phyloP scores from a whole-genome alignment of 2,888 invertebrate genomes.

The Eupelmus urozonus region DNA sequence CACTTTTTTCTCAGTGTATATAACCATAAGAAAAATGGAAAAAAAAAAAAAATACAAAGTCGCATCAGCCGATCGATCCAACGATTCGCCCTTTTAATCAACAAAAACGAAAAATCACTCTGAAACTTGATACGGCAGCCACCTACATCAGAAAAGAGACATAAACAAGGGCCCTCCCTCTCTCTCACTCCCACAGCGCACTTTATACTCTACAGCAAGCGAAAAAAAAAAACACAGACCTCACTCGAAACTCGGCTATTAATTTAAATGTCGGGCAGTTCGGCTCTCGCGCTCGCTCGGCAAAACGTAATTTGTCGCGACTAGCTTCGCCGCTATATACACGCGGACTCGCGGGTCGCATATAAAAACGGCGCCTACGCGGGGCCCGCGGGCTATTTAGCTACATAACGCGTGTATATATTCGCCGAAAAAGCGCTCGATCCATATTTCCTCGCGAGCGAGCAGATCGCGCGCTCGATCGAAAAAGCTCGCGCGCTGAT shows the following conservation, averaged over 20 bases:
- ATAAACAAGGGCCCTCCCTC: constrained; percentile 26
- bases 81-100: background rate
- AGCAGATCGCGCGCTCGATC: constrained; percentile 50
- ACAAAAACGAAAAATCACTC: background rate
- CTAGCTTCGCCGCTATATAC: constrained; percentile 2
- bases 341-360: background rate
- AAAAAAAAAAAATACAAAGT: too few species aligned
- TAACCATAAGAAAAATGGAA: too few species aligned
- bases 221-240: background rate
- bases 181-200: background rate
- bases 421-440: constrained; percentile 27
- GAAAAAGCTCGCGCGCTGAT: constrained; percentile 66
- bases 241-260: constrained; percentile 37
- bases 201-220: background rate
- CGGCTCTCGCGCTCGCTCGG: too few species aligned
- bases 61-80: too few species aligned
- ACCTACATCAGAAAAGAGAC: constrained; percentile 17
- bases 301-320: constrained; percentile 50
- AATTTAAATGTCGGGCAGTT: constrained; percentile 53
- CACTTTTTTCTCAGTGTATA: too few species aligned
- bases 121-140: background rate
- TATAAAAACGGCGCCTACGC: constrained; percentile 55
- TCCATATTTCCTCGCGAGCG: constrained; percentile 53
- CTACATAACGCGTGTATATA: constrained; percentile 26
- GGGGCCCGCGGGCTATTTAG: constrained; percentile 34